Evolutionary conservation across 2,113 vertebrate genomes (phyloP), one percentile per base, ranked within the genome.

Genomic region (Clinocottus analis): DNA sequence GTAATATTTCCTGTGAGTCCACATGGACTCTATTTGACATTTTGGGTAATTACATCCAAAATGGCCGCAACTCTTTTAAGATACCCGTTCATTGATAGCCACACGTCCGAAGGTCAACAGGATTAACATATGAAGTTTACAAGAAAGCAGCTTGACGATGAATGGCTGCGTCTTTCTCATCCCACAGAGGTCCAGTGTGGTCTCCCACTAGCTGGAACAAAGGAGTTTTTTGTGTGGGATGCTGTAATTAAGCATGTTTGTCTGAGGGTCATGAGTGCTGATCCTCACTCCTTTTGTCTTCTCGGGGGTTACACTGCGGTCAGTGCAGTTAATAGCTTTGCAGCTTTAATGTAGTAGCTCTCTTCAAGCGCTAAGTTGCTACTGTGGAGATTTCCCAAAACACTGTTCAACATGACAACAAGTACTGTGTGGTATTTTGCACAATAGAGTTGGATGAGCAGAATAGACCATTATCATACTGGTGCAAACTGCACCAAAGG

Each of bases 211-310:
- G 2, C 47, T 49, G 55, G 59, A 77, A 91, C 84, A 91, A 89
- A 85, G 79, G 58, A 1, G 0, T 71, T 69, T 70, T 62, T 25
- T 86, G 61, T 80, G 14, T 43, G 33, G 21, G 71, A 56, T 13
- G 29, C 69, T 25, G 29, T 81, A 72, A 86, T 90, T 77, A 60
- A 49, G 37, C 29, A 25, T 73, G 79, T 74, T 66, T 53, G 31
- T 79, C 2, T 21, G 9, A 58, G 29, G 71, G 58, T 82, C 65
- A 55, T 0, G 56, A 55, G 27, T 1, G 0, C 60, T 58, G 41
- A 75, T 68, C 45, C 53, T 43, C n/a, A 0, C 5, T 72, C 23
- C 77, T 49, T 89, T 91, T 91, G 69, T 89, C 47, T 80, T 11
- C 11, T n/a, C 21, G 0, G 70, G 70, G 88, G 87, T 91, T 71